Base-by-base conservation (phyloP, 37 sponge, comb jelly and placozoan species). In the Lycopodina hypogea region DNA sequence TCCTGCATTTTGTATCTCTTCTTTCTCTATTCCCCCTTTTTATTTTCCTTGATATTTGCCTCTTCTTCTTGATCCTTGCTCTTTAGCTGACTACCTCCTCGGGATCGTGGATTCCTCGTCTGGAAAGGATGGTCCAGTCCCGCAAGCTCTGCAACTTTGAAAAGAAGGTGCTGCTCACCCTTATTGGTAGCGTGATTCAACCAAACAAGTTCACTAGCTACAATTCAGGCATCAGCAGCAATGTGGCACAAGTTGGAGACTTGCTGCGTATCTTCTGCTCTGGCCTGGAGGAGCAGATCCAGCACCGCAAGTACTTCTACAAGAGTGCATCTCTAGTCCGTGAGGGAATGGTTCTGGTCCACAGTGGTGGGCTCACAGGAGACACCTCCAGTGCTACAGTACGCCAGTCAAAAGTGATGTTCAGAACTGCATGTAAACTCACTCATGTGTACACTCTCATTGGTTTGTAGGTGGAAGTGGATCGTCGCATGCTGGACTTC, bases 401-500 rank as follows among this genome's bases (percentile, higher is more conserved):
- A 39, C 59, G 77, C n/a, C 8, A 7, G 9, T 68, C 19, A 17
- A 7, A n/a, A 35, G 19, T 63, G 9, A 26, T 63, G 65, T 63
- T 15, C 29, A 26, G 11, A 11, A 23, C 23, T 19, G 23, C 19
- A n/a, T 63, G 8, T 62, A 62, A 23, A 62, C 64, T 28, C n/a
- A 62, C n/a, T 26, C 11, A 24, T 73, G 23, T 42, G 29, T 29
- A 34, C 24, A 15, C 52, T 68, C 30, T 21, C 33, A 9, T 69
- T 2, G 2, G 37, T 39, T 53, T 65, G 38, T 53, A 77, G 78
- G 84, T 89, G 42, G 93, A 93, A 83, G 76, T 93, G 30, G 93
- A 93, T 57, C 74, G 93, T 14, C 64, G 93, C 11, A 93, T 93
- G 93, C 77, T 93, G 56, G 93, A 93, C 89, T 93, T 93, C 75